Conservation (phyloP, 2,113 vertebrate species). For the Galeopterus variegatus region DNA sequence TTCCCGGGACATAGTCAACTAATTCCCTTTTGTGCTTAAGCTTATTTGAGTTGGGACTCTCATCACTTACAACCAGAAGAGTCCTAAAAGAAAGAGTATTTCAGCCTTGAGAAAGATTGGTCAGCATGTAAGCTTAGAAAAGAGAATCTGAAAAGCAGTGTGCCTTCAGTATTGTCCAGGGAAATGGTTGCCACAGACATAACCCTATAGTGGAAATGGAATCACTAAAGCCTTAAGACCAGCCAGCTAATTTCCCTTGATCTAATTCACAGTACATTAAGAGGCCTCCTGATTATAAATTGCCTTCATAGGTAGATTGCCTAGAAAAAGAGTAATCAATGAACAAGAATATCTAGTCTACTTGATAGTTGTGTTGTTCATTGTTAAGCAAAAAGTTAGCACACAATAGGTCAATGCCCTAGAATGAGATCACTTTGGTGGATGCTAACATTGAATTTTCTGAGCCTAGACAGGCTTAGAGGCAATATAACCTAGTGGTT, state of each 20-base stretch:
- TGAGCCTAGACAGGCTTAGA: background rate
- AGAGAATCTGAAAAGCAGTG: background rate
- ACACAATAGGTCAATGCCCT: background rate
- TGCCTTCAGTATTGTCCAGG: background rate
- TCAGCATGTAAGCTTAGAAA: constrained; percentile 25
- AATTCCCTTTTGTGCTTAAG: background rate
- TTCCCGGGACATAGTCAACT: constrained; percentile 11
- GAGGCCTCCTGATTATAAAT: background rate
- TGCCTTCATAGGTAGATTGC: background rate
- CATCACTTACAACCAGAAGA: background rate
- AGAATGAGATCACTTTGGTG: constrained; percentile 9
- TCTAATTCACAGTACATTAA: constrained; percentile 9
- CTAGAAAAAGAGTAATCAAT: background rate
- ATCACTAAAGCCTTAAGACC: background rate
- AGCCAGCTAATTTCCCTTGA: background rate
- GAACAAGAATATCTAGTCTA: background rate
- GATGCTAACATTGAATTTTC: constrained; percentile 15
- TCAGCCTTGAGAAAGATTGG: background rate
- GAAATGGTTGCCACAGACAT: background rate
- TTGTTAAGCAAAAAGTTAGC: background rate
- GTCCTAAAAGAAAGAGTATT: constrained; percentile 34
- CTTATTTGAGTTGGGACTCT: background rate
- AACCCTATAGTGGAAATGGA: background rate
- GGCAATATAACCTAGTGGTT: background rate
- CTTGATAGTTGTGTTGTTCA: background rate